These are phyloP conservation scores for Falco berigora DNA, from an alignment of 2,797 vertebrate genomes.

Conservation along the genomic window DNA sequence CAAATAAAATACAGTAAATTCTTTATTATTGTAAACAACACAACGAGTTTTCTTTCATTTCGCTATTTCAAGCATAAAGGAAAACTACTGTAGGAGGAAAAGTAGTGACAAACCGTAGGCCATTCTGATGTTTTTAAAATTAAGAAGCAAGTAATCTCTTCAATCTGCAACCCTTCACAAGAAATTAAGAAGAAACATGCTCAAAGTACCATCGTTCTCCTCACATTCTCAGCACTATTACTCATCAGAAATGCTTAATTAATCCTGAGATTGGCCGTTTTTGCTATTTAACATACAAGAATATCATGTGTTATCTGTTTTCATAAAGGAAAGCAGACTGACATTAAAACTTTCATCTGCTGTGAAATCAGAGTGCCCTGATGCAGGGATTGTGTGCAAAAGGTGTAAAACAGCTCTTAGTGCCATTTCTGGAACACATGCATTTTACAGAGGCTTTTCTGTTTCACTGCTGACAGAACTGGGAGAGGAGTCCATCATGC, in stretches of 20 bases:
- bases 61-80: neutral
- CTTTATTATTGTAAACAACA: neutral
- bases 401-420: neutral
- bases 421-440: neutral
- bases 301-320: neutral
- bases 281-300: neutral
- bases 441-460: neutral
- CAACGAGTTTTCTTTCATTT: neutral
- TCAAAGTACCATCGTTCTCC: neutral
- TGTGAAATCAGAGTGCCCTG: neutral
- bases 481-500: neutral
- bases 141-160: neutral
- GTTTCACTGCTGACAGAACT: neutral
- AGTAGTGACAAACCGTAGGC: neutral
- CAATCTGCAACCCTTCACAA: neutral
- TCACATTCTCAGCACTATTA: neutral
- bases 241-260: neutral
- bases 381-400: neutral
- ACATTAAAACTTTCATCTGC: neutral
- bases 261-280: neutral
- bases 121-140: neutral
- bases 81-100: neutral
- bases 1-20: neutral
- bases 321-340: neutral
- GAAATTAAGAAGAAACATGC: neutral